Base-by-base conservation (phyloP, 2,888 invertebrate genomes). In the Sphaerophoria taeniata region DNA sequence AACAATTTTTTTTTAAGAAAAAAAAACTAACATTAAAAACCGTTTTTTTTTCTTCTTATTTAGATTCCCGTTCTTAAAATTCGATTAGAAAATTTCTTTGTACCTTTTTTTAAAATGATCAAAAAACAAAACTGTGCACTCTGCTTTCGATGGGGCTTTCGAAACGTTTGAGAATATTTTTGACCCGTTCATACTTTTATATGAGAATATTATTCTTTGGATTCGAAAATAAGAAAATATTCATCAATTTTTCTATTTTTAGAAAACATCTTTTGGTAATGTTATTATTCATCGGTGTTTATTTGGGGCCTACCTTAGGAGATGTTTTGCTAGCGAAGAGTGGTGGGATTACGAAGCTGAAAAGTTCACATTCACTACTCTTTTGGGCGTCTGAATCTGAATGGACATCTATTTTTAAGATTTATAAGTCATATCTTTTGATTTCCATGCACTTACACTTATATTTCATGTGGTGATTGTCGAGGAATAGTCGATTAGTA, bases 221-320 rank as follows among this genome's bases (percentile, higher is more conserved):
- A 80, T 76, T 76, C 24, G 69, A 85, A 85, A 80, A 83, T 49
- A 60, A 51, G n/a, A n/a, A 80, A 80, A 80, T 80, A 56, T 55
- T 53, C 70, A 73, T 81, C 76, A 80, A 76, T 80, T 60, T 73
- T 63, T 70, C 85, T 85, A 76, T 67, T 73, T 80, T 77, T 77
- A 85, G 76, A 80, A 65, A 39, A n/a, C 49, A 85, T 85, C 85
- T 80, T 85, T 76, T 85, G 85, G 69, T 73, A 51, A 61, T 73
- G n/a, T n/a, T n/a, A 80, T 85, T 85, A 85, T 85, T 85, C 85
- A 85, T 80, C 85, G 58, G 39, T 65, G 73, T 70, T 63, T 51
- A n/a, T n/a, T 77, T 56, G 65, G 63, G 73, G 69, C 63, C 80
- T 72, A 76, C 72, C 76, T 80, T 61, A 31, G 56, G 43, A 71